Evolutionary conservation across 2,888 invertebrate genomes (phyloP).

Genomic region (Platycnemis pennipes): DNA sequence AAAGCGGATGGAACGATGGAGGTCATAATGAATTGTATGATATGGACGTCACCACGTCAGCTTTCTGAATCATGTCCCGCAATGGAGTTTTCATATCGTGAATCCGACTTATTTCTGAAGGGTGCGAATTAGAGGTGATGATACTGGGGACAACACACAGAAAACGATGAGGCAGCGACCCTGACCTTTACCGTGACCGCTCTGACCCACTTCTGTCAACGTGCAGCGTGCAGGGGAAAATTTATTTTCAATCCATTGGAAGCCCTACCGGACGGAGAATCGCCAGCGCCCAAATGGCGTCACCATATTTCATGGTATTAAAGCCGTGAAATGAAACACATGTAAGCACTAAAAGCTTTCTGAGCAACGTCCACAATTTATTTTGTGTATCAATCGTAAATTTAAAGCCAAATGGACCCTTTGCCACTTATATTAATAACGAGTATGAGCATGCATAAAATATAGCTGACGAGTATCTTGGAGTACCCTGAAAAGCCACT

Average conservation of each 20-base stretch:
- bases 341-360: neutral
- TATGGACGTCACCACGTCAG: neutral
- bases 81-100: neutral
- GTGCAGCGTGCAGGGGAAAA: neutral
- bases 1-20: too few relatives aligned
- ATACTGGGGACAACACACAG: neutral
- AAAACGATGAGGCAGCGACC: neutral
- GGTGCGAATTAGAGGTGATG: neutral
- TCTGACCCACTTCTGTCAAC: neutral
- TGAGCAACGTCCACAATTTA: neutral
- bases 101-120: too few relatives aligned
- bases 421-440: too few relatives aligned
- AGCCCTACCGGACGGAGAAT: neutral
- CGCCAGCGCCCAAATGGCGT: neutral
- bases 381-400: too few relatives aligned
- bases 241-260: slow-evolving; percentile 10
- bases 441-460: too few relatives aligned
- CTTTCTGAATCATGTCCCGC: neutral
- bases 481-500: too few relatives aligned
- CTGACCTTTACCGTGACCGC: neutral
- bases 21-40: neutral
- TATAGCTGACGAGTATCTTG: too few relatives aligned
- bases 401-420: too few relatives aligned
- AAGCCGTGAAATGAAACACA: neutral
- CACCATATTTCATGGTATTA: neutral